Base-by-base conservation (phyloP, 2,797 vertebrate genomes). In the Ispidina lecontei region DNA sequence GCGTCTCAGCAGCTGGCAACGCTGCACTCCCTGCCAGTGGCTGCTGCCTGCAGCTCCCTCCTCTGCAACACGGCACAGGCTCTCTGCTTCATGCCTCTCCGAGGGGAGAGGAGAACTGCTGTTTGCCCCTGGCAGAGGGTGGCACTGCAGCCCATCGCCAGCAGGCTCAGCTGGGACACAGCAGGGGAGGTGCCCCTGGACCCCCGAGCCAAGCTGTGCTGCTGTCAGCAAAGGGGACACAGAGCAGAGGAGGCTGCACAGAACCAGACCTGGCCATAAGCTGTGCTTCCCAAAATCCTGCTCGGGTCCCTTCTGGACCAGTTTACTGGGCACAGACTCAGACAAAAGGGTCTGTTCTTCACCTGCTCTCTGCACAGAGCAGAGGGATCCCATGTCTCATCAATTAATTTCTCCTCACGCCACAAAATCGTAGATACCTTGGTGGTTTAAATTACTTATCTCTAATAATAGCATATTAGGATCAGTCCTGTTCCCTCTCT, bases 371-470 rank as follows among this genome's bases (percentile, higher is more conserved):
- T 59, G 35, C 52, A 84, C 2, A 62, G 4, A 56, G 20, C 18
- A 63, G 78, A 84, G 14, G 14, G 26, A 72, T 77, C 90, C 54
- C 21, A 21, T 89, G 88, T 70, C 56, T 83, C 60, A 54, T 19
- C 56, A 91, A 87, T 52, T 79, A 56, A 52, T 86, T 75, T 85
- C 33, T 91, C 84, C 56, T 79, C 44, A 21, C 25, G 65, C 49
- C 21, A 35, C 52, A 93, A 58, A 87, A 65, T 87, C 46, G 55
- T 75, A 60, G 14, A 4, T 56, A 44, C n/a, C 52, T 91, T 64
- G 41, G 52, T 60, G 59, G 63, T 81, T 90, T 93, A 93, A 90
- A 87, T 91, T 70, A 91, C 72, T 90, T 84, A 63, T 69, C 46
- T 90, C 77, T 91, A 82, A 88, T 80, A 63, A 87, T 6, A 94